Percentiles rank a stretch among this genome's conserved stretches.
phyloP scores from a whole-genome alignment of 2,113 vertebrate species.

The Coryphaenoides rupestris region DNA sequence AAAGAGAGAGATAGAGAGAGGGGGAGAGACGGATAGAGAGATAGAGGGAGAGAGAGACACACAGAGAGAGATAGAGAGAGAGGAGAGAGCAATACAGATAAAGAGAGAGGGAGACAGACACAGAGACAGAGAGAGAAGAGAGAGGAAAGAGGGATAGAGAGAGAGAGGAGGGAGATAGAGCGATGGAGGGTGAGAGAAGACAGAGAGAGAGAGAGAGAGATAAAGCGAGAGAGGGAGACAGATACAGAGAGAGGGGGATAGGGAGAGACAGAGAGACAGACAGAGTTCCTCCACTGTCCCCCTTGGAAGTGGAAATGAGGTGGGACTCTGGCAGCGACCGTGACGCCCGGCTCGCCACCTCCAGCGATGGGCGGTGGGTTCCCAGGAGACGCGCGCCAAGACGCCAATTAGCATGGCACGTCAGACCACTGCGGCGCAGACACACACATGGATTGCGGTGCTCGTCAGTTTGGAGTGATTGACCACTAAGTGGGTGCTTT shows the following conservation, averaged over 20 bases:
- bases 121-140: background rate
- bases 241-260: background rate
- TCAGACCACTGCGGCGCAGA: slow-evolving; percentile 12
- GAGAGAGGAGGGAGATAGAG: background rate
- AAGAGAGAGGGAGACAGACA: background rate
- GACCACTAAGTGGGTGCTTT: too few relatives aligned
- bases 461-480: too few relatives aligned
- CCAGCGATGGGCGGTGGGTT: slow-evolving; percentile 39
- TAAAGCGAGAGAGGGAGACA: background rate
- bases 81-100: background rate
- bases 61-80: background rate
- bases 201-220: too few relatives aligned
- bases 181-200: background rate
- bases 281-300: slow-evolving; percentile 56
- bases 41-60: background rate
- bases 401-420: too few relatives aligned
- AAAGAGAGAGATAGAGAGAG: background rate
- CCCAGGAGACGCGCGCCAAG: slow-evolving; percentile 46
- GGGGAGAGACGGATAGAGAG: background rate
- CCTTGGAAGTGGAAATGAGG: slow-evolving; percentile 70
- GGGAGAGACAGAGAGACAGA: slow-evolving; percentile 8
- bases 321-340: slow-evolving; percentile 48
- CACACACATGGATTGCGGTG: background rate
- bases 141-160: background rate
- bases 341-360: slow-evolving; percentile 54